phyloP scores from a whole-genome alignment of 2,113 vertebrate genomes.

The Paradisaea rubra region DNA sequence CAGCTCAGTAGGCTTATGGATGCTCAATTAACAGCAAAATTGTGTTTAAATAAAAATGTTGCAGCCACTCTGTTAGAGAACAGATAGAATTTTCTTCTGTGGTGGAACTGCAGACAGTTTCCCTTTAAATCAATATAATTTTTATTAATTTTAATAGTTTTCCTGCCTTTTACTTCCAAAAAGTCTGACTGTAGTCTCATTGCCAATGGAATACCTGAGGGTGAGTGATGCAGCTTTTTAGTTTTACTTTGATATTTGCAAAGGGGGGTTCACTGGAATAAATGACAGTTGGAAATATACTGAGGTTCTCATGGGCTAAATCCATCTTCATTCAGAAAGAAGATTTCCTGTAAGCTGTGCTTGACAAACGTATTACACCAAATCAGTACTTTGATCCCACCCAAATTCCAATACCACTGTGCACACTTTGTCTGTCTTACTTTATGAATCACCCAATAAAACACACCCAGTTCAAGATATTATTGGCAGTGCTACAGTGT shows the following conservation, averaged over 20 bases:
- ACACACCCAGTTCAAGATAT: slow-evolving; percentile 36
- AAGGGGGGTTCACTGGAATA: background rate
- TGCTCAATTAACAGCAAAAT: background rate
- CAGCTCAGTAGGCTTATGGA: background rate
- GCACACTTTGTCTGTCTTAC: slow-evolving; percentile 37
- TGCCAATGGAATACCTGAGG: slow-evolving; percentile 9
- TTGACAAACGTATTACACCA: slow-evolving; percentile 3
- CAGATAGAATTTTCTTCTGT: background rate
- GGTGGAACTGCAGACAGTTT: background rate
- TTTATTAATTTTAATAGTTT: background rate
- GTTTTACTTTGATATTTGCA: background rate
- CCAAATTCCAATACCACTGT: slow-evolving; percentile 41
- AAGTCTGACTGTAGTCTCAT: background rate
- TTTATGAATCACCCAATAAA: slow-evolving; percentile 58
- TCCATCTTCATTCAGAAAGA: slow-evolving; percentile 5
- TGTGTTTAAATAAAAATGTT: background rate
- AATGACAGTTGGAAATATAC: slow-evolving; percentile 1
- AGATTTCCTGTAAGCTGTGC: slow-evolving; percentile 1
- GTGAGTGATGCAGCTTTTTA: background rate
- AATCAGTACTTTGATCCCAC: slow-evolving; percentile 42
- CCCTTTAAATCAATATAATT: background rate
- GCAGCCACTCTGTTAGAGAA: background rate
- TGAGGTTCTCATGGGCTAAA: background rate
- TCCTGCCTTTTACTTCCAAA: background rate
- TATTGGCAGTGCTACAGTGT: slow-evolving; percentile 7